Base-by-base conservation (phyloP, 2,797 vertebrate genomes). In the Aselliscus stoliczkanus region DNA sequence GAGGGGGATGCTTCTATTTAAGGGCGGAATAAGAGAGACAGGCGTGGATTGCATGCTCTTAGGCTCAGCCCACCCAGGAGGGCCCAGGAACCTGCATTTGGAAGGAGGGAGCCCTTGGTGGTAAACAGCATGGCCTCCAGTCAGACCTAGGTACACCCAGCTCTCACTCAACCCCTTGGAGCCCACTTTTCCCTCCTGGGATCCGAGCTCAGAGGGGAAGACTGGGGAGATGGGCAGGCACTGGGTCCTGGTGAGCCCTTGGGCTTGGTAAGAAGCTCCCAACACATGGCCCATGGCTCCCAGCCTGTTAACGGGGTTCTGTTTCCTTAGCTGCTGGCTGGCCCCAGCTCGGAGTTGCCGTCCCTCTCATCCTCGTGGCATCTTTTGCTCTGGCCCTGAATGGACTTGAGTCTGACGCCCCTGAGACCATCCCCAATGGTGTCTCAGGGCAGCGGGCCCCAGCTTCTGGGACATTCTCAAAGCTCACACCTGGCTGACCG, bases 191-290 rank as follows among this genome's bases (percentile, higher is more conserved):
- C 27, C 50, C 15, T 5, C 42, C 42, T 72, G 89, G 47, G 25
- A 21, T 76, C 86, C 17, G 20, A 39, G 42, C 21, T 70, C 67
- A 44, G 20, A 70, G 21, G 27, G 44, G 54, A 47, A 21, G 12
- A 1, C 0, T 0, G 29, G 52, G 25, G 42, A 37, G 8, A 11
- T 17, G 2, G 62, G 37, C 39, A 2, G 15, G 31, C 4, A 2
- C 29, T 0, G 7, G 3, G 50, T 42, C 73, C 73, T 6, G 18
- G 47, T 4, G 25, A 52, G 39, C 76, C 34, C 54, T 3, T 9
- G 12, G 90, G 23, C 21, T 42, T 2, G 9, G 37, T 14, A 2
- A n/a, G 7, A n/a, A 56, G 31, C 20, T 23, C 21, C 39, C 7
- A 8, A 2, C 27, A 4, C 0, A 7, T 1, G 3, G 23, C 39